Base-by-base conservation (phyloP, 2,797 vertebrate species). In the Centroberyx gerrardi region DNA sequence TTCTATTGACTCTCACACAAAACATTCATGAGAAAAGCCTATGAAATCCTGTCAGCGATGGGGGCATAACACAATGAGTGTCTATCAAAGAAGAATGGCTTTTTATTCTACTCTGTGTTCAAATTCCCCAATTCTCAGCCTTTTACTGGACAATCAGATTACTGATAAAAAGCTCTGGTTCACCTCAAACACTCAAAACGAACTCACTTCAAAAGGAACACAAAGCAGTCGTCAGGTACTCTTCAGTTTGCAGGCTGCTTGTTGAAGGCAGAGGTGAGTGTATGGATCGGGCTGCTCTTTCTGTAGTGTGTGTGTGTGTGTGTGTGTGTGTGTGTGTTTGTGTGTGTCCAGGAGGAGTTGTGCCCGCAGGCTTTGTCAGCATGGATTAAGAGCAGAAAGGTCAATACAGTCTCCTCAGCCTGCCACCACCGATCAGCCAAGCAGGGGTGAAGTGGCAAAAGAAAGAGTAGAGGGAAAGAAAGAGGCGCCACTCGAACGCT, bases 311-410 rank as follows among this genome's bases (percentile, higher is more conserved):
- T 28, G 10, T 8, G 6, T 46, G 22, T 33, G 27, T 71, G 13
- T 5, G 60, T 17, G 61, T 18, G 61, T 62, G n/a, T 44, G 6
- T 22, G 22, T 33, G 27, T 71, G 13, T 5, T 36, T 40, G 42
- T 18, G 29, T 54, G 36, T 55, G 56, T 62, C 33, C 31, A 51
- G 42, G 48, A 51, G n/a, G 18, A 68, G 65, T 62, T 10, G 22
- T 68, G 64, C 72, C 64, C 46, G 22, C 67, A 85, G 80, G 68
- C 73, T 66, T 66, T 81, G 85, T 86, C 77, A 74, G 71, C 58
- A 74, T 52, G 40, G 72, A 84, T 86, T 84, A 83, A 68, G 54
- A 73, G 46, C 70, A 62, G 52, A 81, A 80, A 76, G 68, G 72
- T 78, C 65, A 84, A 67, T 58, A 77, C 72, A 55, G 55, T 76